Percentiles rank a stretch among this genome's conserved stretches.
Conservation (phyloP, 2,888 invertebrate genomes). For the Clistopyga incitator region DNA sequence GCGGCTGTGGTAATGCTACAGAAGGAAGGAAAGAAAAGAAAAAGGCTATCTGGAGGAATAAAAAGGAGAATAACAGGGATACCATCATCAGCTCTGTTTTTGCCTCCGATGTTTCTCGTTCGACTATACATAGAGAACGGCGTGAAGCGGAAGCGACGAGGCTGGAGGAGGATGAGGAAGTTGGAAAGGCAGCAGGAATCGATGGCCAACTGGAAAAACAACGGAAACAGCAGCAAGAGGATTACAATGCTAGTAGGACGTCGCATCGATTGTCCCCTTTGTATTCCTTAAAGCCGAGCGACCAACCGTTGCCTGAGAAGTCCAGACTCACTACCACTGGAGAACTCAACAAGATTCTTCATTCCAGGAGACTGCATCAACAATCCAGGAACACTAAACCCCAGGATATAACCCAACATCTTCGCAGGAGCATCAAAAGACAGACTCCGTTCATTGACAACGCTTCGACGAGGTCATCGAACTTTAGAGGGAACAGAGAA, state of each 20-base stretch:
- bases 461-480: background rate
- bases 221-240: background rate
- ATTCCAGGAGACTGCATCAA: constrained; percentile 60
- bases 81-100: constrained; percentile 1
- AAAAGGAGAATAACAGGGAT: constrained; percentile 1
- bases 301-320: background rate
- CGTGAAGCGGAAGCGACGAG: background rate
- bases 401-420: constrained; percentile 55
- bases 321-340: constrained; percentile 12
- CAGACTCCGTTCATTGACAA: constrained; percentile 23
- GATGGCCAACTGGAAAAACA: background rate
- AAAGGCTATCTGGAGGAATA: background rate
- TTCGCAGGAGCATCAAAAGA: constrained; percentile 47
- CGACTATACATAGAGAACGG: background rate
- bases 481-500: background rate
- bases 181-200: constrained; percentile 1
- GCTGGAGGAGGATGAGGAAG: background rate
- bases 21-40: constrained; percentile 10
- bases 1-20: background rate
- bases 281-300: constrained; percentile 26
- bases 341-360: constrained; percentile 36
- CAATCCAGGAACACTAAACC: constrained; percentile 67
- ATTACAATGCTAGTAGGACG: constrained; percentile 25
- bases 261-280: constrained; percentile 33
- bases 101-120: background rate